Evolutionary conservation across 2,888 invertebrate species (phyloP).

Genomic region (Therioaphis trifolii): DNA sequence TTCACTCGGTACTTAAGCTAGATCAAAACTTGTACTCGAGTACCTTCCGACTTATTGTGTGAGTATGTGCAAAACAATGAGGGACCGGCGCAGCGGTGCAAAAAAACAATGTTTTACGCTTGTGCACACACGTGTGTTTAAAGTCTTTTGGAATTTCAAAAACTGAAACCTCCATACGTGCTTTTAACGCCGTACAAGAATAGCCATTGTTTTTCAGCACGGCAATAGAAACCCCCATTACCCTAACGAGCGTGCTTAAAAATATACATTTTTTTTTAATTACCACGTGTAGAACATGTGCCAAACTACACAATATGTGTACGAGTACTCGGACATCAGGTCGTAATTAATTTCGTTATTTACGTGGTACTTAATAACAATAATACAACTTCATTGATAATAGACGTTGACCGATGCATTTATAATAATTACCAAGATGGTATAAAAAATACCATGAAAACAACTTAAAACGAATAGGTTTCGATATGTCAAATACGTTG

Average conservation of each 20-base stretch:
- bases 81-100: background rate
- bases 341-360: too few relatives aligned
- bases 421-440: too few relatives aligned
- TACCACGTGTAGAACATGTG: background rate
- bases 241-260: constrained; percentile 28
- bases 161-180: constrained; percentile 14
- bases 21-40: constrained; percentile 58
- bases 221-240: background rate
- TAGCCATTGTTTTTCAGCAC: constrained; percentile 15
- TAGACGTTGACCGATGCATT: too few relatives aligned
- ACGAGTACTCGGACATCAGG: background rate
- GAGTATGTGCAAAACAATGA: constrained; percentile 52
- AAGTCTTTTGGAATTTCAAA: constrained; percentile 54
- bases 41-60: constrained; percentile 31
- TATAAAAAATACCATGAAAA: too few relatives aligned
- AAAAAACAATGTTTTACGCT: constrained; percentile 43
- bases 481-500: too few relatives aligned
- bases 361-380: too few relatives aligned
- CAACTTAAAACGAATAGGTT: too few relatives aligned
- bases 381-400: too few relatives aligned
- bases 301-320: background rate
- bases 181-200: constrained; percentile 6
- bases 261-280: background rate
- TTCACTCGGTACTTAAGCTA: constrained; percentile 39
- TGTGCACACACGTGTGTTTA: constrained; percentile 32